Base-by-base conservation (phyloP, 2,113 vertebrate species). In the Prinia subflava region DNA sequence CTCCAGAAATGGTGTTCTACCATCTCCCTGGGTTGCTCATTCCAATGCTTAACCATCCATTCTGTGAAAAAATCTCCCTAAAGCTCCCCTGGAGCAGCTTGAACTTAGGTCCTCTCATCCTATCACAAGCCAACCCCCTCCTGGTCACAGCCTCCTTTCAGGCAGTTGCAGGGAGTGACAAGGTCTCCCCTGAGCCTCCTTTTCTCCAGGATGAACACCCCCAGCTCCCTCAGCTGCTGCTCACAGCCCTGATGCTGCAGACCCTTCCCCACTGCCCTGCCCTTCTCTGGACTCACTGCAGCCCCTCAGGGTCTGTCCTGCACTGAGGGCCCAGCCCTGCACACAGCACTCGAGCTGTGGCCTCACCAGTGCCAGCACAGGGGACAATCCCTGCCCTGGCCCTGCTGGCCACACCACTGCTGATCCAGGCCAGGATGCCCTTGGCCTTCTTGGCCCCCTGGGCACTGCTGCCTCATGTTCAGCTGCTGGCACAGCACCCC, bases 101-200 rank as follows among this genome's bases (percentile, higher is more conserved):
- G 22, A 44, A 15, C 2, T 8, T 50, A 6, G 3, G 8, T 50
- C 22, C 7, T 44, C n/a, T 65, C 14, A 28, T 78, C 28, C 42
- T 49, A 2, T 19, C 2, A 2, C 22, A 56, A 1, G 1, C 0
- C 1, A 1, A 47, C 1, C 6, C 37, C 3, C 2, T 30, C 7
- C 27, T 27, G 18, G 6, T 2, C 4, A 17, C 9, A 27, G 0
- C 0, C 17, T 22, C 39, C 2, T 31, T 15, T 18, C 37, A 77
- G 37, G 21, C 6, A 68, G 9, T 0, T 25, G 3, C 11, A 2
- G 31, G 1, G 10, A 18, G 3, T 17, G 2, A 11, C 2, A 11
- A 42, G 4, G 11, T 59, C 13, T 0, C 35, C 3, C 25, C 49
- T 35, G 31, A 59, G 7, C 44, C 10, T 42, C 21, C 52, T 59